These are phyloP conservation scores for Oriolus oriolus DNA, from an alignment of 2,113 vertebrate species.

Conservation along the genomic window DNA sequence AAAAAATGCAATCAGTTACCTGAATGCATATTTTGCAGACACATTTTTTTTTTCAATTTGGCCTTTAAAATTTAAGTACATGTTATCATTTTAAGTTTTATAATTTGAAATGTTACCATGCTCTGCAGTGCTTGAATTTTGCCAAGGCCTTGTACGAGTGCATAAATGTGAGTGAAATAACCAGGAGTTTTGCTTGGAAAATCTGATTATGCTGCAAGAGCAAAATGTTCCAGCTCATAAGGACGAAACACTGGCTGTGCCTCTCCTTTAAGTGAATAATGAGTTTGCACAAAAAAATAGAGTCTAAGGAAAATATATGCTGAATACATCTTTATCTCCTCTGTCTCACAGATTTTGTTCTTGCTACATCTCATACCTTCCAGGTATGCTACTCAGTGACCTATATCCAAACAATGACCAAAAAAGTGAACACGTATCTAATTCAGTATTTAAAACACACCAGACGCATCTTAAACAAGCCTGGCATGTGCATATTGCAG, in stretches of 20 bases:
- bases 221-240: conserved; percentile 60
- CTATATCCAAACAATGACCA: background rate
- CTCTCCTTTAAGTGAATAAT: conserved; percentile 43
- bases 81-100: conserved; percentile 10
- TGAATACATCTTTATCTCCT: background rate
- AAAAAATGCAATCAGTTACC: background rate
- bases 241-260: conserved; percentile 35
- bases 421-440: background rate
- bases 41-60: background rate
- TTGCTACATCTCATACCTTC: background rate
- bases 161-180: conserved; percentile 53
- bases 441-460: background rate
- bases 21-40: background rate
- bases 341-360: background rate
- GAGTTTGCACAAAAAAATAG: conserved; percentile 23
- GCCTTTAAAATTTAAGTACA: conserved; percentile 4
- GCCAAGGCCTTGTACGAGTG: background rate
- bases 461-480: background rate
- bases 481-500: background rate
- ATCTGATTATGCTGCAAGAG: conserved; percentile 63
- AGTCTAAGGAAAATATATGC: conserved; percentile 11
- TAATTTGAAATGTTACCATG: conserved; percentile 35
- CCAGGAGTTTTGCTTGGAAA: conserved; percentile 63
- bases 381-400: background rate
- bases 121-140: conserved; percentile 31